Evolutionary conservation across 92 coral and sea anemone species (phyloP), one percentile per base, ranked within the genome.

Genomic region (Muricea muricata): DNA sequence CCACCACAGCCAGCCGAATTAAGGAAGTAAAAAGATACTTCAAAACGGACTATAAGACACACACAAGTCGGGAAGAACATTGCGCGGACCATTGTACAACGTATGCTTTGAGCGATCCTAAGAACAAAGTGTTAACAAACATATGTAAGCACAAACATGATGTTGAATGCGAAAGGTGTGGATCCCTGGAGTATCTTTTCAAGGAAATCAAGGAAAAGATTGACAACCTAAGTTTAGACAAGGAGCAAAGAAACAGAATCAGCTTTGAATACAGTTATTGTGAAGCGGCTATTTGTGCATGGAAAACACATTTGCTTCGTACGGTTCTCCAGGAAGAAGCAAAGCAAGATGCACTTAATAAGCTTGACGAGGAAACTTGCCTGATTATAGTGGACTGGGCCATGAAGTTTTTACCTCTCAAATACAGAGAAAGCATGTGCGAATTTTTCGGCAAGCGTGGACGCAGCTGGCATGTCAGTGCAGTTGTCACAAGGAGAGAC

Each of bases 361-460:
- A 48, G 3, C 56, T 48, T 3, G 21, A 48, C 21, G 5, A 48
- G 3, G 56, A 48, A 48, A 48, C 56, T 48, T 48, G 56, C 21
- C 58, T 88, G 12, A 56, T 74, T 86, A 26, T 90, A 11, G 33
- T 30, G 9, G 89, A 85, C 77, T 89, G 92, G 89, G 92, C 92
- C 29, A 89, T 89, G 92, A 85, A 89, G 60, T 89, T 85, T 65
- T 86, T 89, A 7, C 86, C 89, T 10, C 50, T 85, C 2, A 78
- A 79, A 31, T 89, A 85, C 29, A 10, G 92, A 24, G 84, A 84
- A 56, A 85, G 14, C 24, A 89, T 90, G 90, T 39, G 84, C 52
- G 84, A 86, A 60, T 90, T 86, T 32, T 90, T 90, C 56, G 93
- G 93, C 0, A 89, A 89, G 37, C 92, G 84, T 0, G 92, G 92